Conservation (phyloP, 1,140 invertebrate species). For the Spodoptera litura region DNA sequence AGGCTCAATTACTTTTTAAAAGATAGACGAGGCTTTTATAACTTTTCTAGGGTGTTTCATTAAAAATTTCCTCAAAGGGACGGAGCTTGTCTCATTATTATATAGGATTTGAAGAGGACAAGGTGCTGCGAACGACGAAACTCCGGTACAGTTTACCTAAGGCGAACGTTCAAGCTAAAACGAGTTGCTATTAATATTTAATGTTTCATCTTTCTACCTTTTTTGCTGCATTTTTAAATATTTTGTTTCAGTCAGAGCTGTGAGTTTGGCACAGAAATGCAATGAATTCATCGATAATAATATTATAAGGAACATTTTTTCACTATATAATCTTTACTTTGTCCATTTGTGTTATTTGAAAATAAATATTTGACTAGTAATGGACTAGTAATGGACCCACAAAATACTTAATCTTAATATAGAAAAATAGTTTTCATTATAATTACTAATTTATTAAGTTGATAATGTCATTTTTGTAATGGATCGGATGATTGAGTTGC, state of each 20-base stretch:
- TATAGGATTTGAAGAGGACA: constrained; percentile 72
- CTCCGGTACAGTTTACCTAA: constrained; percentile 63
- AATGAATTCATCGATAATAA: constrained; percentile 17
- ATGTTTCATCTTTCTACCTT: constrained; percentile 37
- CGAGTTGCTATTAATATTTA: constrained; percentile 48
- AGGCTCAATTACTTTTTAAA: constrained; percentile 78
- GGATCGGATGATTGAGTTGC: constrained; percentile 23
- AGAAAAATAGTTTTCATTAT: constrained; percentile 1
- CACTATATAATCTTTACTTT: neutral
- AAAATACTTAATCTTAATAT: constrained; percentile 8
- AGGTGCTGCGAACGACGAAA: constrained; percentile 65
- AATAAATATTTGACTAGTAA: neutral
- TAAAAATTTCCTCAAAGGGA: constrained; percentile 76
- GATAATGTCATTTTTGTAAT: constrained; percentile 22
- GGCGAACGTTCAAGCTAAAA: constrained; percentile 57
- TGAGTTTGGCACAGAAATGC: neutral
- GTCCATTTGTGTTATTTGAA: too few relatives aligned
- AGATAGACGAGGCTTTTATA: constrained; percentile 71
- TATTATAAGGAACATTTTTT: neutral
- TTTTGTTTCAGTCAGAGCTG: constrained; percentile 3
- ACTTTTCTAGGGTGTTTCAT: constrained; percentile 77
- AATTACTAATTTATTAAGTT: constrained; percentile 11
- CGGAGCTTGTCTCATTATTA: constrained; percentile 76
- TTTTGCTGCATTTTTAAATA: constrained; percentile 37
- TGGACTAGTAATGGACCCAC: neutral